phyloP scores from a whole-genome alignment of 2,797 vertebrate species.

The Mus spretus region DNA sequence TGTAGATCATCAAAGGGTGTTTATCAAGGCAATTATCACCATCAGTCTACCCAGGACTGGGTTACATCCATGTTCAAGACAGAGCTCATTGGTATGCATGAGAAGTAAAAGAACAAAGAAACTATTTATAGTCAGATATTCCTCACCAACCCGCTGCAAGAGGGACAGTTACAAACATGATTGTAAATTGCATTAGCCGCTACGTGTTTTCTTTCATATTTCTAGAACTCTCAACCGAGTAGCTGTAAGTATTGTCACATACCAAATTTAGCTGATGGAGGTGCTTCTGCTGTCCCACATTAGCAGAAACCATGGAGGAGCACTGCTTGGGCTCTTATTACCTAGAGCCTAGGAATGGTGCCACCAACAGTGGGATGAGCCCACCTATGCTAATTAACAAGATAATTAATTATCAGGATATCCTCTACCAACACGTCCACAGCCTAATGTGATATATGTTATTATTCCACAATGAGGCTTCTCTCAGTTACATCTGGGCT shows the following conservation, averaged over 20 bases:
- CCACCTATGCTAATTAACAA: neutral
- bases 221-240: conserved; percentile 21
- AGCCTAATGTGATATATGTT: neutral
- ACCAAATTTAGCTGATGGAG: too few species aligned
- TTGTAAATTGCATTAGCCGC: neutral
- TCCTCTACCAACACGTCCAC: neutral
- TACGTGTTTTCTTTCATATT: neutral
- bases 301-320: neutral
- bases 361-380: neutral
- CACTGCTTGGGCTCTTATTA: too few species aligned
- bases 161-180: neutral
- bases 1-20: neutral
- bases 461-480: neutral
- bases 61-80: neutral
- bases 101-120: neutral
- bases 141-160: neutral
- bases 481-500: neutral
- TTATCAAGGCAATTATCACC: neutral
- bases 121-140: neutral
- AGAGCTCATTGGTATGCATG: neutral
- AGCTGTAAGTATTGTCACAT: neutral
- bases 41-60: neutral
- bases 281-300: neutral
- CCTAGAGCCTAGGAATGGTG: neutral
- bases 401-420: too few species aligned